Base-by-base conservation (phyloP, 1,140 invertebrate species). In the Chrysomallon squamiferum region DNA sequence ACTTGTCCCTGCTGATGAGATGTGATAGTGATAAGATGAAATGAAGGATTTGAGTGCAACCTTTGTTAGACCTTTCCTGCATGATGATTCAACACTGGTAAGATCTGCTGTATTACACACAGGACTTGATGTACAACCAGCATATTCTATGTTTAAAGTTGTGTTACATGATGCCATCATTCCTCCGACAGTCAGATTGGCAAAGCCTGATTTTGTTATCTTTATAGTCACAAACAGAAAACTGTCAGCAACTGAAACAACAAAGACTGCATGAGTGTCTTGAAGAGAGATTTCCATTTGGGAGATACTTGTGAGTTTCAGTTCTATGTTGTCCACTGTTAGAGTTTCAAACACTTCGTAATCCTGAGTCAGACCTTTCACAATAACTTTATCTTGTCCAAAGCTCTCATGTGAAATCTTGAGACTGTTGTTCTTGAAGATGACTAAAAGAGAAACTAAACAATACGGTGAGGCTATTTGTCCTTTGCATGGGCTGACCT, bases 141-240 rank as follows among this genome's bases (percentile, higher is more conserved):
- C 20, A 25, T 61, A 56, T 38, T 52, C 35, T 20, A 74, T 65
- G 13, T 38, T 49, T n/a, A 56, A 43, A 22, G 47, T 54, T 5
- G 72, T 74, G 52, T 74, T 63, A 43, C 72, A 74, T 5, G 67
- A 71, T 45, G 69, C 52, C 35, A 74, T 22, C 33, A 74, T 22
- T 60, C 72, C 72, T 4, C n/a, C n/a, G n/a, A n/a, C n/a, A n/a
- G 35, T 30, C 27, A 3, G 30, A 45, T 1, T 41, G 32, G 15
- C 56, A 56, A 61, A 60, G 20, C 45, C 54, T 4, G 29, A 32
- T 52, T 50, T 65, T 35, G 20, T 13, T 1, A 54, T 38, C 25
- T 30, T 30, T 2, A 65, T 47, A n/a, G 68, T 69, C 27, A 69
- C 20, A 2, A 73, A 49, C 20, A 73, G 38, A n/a, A 59, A 29